A percentile compares a stretch with the other conserved stretches of the same genome.
These are phyloP conservation scores for Syncerus caffer DNA, from an alignment of 2,797 vertebrate genomes.

Conservation along the genomic window DNA sequence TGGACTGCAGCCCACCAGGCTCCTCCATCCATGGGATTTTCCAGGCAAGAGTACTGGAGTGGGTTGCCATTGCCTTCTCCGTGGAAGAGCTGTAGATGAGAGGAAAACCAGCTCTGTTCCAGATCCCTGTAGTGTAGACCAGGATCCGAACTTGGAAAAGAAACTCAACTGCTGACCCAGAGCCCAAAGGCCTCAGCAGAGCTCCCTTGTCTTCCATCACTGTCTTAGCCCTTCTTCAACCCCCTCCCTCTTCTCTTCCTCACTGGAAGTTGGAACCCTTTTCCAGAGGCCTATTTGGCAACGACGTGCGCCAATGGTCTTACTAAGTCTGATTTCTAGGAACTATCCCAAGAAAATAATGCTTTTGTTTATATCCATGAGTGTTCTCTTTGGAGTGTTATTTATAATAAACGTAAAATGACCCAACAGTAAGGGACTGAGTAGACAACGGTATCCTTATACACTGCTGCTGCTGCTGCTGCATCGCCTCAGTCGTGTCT, in stretches of 20 bases:
- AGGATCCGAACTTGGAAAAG: rapidly evolving
- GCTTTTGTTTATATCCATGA: background rate
- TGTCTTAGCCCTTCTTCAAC: rapidly evolving
- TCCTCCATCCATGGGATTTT: no score
- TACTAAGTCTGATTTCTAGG: background rate
- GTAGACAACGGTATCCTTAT: background rate
- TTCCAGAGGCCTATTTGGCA: background rate
- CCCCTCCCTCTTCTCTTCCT: background rate
- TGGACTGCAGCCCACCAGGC: no score
- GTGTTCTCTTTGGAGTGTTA: background rate
- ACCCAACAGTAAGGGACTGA: background rate
- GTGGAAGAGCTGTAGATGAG: background rate
- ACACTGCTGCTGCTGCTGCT: no score
- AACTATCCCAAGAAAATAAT: background rate
- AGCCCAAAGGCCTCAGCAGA: background rate
- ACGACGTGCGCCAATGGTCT: background rate
- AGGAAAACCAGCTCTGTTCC: background rate
- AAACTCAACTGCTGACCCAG: background rate
- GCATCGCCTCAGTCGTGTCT: no score
- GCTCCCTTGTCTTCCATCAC: background rate
- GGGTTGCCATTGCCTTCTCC: no score
- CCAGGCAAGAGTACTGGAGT: no score
- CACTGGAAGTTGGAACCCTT: background rate
- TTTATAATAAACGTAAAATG: constrained; percentile 14
- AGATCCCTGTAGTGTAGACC: no score